Evolutionary conservation across 2,888 invertebrate species (phyloP).

Genomic region (Hypena proboscidalis): DNA sequence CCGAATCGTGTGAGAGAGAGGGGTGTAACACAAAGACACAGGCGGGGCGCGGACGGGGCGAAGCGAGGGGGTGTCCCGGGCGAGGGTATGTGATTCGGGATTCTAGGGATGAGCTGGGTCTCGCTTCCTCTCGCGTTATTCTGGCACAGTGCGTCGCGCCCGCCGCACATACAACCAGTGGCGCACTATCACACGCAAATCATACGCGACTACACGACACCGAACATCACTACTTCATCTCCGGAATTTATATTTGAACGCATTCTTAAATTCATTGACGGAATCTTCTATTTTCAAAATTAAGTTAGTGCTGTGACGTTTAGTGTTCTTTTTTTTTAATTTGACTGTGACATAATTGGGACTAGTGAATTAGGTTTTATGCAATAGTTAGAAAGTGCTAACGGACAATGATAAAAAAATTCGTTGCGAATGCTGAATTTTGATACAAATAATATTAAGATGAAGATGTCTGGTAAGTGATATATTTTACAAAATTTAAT

Average conservation of each 20-base stretch:
- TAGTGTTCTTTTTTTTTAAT: slow-evolving; percentile 4
- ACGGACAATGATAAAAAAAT: slow-evolving; percentile 33
- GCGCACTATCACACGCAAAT: slow-evolving; percentile 56
- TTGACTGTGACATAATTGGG: slow-evolving; percentile 7
- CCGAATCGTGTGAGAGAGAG: slow-evolving; percentile 76
- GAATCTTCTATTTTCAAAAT: slow-evolving; percentile 3
- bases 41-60: slow-evolving; percentile 66
- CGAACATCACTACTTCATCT: slow-evolving; percentile 43
- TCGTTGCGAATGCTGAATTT: slow-evolving; percentile 58
- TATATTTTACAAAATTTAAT: no score
- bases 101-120: slow-evolving; percentile 85
- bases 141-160: slow-evolving; percentile 77
- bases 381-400: slow-evolving; percentile 24
- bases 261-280: slow-evolving; percentile 16
- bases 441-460: slow-evolving; percentile 61
- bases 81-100: slow-evolving; percentile 83
- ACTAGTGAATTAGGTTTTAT: slow-evolving; percentile 25
- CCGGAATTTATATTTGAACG: slow-evolving; percentile 24
- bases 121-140: slow-evolving; percentile 83
- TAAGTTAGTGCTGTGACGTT: slow-evolving; percentile 12
- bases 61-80: slow-evolving; percentile 70
- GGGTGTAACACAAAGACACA: slow-evolving; percentile 74
- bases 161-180: slow-evolving; percentile 66
- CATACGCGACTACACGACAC: slow-evolving; percentile 42
- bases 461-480: slow-evolving; percentile 81